Evolutionary conservation across 2,113 vertebrate genomes (phyloP), one percentile per base, ranked within the genome.

Genomic region (Malurus elegans): DNA sequence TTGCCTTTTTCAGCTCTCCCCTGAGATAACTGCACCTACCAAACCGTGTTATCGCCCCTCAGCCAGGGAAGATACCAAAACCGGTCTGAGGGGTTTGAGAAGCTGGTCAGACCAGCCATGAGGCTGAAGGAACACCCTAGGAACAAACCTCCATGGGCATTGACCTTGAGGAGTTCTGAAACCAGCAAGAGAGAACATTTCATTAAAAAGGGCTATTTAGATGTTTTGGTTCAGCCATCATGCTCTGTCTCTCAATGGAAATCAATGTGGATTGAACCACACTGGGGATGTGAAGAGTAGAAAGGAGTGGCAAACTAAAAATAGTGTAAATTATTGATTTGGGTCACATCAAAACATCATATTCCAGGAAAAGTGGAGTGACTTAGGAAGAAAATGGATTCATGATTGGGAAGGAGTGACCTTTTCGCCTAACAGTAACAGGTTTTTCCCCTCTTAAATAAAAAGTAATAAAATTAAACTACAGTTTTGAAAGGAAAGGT

Each of bases 41-140:
- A 60, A 25, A 73, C 13, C 25, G 36, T 18, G 25, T 11, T 17
- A 1, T 34, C 21, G 6, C 18, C 10, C 40, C 36, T n/a, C 0
- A 1, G 14, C 24, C 69, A 66, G 47, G 60, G 54, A 9, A 38
- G 29, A 71, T 38, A 16, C 10, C 62, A 51, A 79, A 79, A 2
- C 7, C 58, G 32, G 67, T 3, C 26, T 0, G 0, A 47, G 50
- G 32, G 6, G 3, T 5, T 5, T 8, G n/a, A 69, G 60, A 11
- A 42, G 10, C 36, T 71, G 75, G 2, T 61, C 56, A 79, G 51
- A 29, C 6, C 3, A 12, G 51, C 8, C 86, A 66, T 42, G 24
- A 44, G 38, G 62, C 13, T 44, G 72, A 72, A 71, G 4, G 26
- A 67, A 23, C 42, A 65, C 9, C 20, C 67, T 62, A 56, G 29